Conservation (phyloP, 2,888 invertebrate species). For the Aethes cnicana region DNA sequence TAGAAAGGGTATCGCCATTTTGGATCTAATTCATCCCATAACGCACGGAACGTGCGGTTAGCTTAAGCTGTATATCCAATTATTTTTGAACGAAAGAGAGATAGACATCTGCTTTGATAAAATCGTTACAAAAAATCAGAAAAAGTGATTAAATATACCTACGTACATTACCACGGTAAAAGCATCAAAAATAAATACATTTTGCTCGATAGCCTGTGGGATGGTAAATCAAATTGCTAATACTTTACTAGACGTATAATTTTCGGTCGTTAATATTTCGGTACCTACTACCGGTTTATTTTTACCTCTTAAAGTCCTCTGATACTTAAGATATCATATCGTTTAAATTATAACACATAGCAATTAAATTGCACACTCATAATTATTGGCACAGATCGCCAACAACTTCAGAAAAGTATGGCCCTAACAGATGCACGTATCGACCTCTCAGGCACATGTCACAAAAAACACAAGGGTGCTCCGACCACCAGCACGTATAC, state of each 20-base stretch:
- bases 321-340: too few species aligned
- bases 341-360: too few species aligned
- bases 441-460: conserved; percentile 25
- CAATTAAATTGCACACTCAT: conserved; percentile 6
- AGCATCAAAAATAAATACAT: too few species aligned
- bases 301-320: too few species aligned
- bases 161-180: neutral
- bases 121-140: too few species aligned
- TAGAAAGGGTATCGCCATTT: conserved; percentile 53
- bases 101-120: too few species aligned
- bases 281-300: too few species aligned
- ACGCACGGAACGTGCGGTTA: conserved; percentile 10
- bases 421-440: conserved; percentile 26
- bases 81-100: conserved; percentile 13
- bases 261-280: too few species aligned
- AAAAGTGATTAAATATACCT: too few species aligned
- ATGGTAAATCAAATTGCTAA: too few species aligned
- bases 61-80: conserved; percentile 17
- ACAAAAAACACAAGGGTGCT: conserved; percentile 55
- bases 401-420: conserved; percentile 4
- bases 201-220: too few species aligned
- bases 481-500: conserved; percentile 70
- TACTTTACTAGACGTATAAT: too few species aligned
- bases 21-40: conserved; percentile 30
- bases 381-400: neutral